Conservation (phyloP, 2,797 vertebrate genomes). For the Eulemur coronatus region DNA sequence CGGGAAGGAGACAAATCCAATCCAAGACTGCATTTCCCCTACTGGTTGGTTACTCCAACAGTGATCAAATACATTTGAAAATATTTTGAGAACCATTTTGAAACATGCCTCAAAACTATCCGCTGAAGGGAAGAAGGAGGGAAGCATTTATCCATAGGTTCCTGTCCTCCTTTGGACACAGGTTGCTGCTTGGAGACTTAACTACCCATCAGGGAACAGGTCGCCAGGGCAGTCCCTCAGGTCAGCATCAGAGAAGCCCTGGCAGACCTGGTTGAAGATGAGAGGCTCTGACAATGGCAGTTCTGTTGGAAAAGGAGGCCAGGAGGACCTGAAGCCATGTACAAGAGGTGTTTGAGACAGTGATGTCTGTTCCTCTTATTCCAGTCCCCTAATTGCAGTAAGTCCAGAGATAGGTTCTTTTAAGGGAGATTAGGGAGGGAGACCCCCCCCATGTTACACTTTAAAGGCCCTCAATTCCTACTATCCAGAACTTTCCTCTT, state of each 20-base stretch:
- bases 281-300: not conserved
- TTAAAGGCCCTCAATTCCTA: not conserved
- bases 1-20: not conserved
- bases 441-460: not conserved
- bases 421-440: not conserved
- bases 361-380: too few relatives aligned
- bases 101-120: not conserved
- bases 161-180: not conserved
- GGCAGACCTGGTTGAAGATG: not conserved
- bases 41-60: not conserved
- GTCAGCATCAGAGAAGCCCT: not conserved
- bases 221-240: not conserved
- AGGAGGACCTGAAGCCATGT: not conserved
- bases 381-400: not conserved
- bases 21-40: not conserved
- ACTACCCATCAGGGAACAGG: too few relatives aligned
- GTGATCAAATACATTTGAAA: not conserved
- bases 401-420: not conserved
- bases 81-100: not conserved
- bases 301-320: not conserved
- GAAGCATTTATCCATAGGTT: not conserved
- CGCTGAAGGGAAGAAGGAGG: not conserved
- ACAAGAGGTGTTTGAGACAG: not conserved
- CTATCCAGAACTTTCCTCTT: slow-evolving; percentile 17
- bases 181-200: not conserved